Percentiles rank a stretch among this genome's conserved stretches.
Conservation (phyloP, 1,140 invertebrate genomes). For the Sarcophaga bullata region DNA sequence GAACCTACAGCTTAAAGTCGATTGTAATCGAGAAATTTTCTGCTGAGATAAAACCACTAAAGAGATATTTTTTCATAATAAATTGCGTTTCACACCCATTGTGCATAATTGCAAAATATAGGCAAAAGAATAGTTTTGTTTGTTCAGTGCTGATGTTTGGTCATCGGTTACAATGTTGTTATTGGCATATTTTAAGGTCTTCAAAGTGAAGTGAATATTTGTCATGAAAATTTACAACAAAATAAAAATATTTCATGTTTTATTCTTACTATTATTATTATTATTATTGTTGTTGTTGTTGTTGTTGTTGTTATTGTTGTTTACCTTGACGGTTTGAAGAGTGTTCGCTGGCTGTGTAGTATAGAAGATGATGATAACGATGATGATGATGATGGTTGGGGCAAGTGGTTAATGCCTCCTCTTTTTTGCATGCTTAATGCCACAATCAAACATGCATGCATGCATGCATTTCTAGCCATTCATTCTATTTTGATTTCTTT, state of each 20-base stretch:
- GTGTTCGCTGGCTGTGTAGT: neutral
- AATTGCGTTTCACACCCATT: neutral
- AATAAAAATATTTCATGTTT: constrained; percentile 8
- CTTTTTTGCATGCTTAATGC: neutral
- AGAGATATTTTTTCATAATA: no score
- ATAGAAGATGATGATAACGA: no score
- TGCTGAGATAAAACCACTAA: no score
- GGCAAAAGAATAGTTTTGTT: constrained; percentile 16
- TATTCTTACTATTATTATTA: no score
- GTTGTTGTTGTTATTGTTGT: no score
- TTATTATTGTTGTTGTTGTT: no score
- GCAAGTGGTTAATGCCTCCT: neutral
- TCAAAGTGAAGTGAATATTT: constrained; percentile 40
- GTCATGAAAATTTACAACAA: constrained; percentile 35
- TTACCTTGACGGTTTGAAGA: neutral
- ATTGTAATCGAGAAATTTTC: no score
- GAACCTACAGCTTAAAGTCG: no score
- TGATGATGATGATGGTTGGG: neutral
- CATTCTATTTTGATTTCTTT: no score
- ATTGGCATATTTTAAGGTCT: constrained; percentile 40
- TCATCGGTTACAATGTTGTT: constrained; percentile 36
- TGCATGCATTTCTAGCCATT: neutral
- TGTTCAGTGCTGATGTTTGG: constrained; percentile 22
- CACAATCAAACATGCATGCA: constrained; percentile 10
- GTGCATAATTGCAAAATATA: neutral